Conservation (phyloP, 2,888 invertebrate species). For the Microplitis deprimator region DNA sequence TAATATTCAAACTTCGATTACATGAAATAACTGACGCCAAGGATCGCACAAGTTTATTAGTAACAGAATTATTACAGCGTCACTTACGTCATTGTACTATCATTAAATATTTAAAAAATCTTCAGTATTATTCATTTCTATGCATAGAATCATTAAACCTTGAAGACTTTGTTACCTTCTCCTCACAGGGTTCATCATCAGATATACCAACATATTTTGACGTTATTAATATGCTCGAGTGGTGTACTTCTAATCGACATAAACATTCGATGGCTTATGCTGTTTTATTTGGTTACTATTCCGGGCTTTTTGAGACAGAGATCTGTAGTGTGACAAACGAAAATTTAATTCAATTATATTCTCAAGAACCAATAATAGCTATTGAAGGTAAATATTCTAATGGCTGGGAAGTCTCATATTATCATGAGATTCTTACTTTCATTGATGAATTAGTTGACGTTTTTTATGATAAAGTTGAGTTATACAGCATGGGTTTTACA, state of each 20-base stretch:
- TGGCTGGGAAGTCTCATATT: background rate
- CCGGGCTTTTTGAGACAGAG: background rate
- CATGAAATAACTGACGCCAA: background rate
- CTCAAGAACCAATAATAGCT: background rate
- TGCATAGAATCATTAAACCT: background rate
- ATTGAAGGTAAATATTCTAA: background rate
- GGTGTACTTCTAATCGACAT: background rate
- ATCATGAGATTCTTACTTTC: background rate
- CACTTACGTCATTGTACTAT: background rate
- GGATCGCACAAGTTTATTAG: background rate
- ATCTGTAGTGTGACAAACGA: background rate
- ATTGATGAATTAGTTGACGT: background rate
- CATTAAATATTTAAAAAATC: background rate
- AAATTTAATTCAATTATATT: background rate
- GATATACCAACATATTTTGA: background rate
- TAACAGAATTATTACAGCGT: background rate
- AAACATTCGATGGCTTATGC: background rate
- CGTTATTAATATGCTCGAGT: background rate
- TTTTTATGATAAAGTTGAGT: background rate
- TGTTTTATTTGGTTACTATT: background rate
- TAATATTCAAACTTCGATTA: background rate
- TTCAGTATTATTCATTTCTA: background rate
- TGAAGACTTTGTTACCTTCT: background rate
- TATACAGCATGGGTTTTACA: background rate
- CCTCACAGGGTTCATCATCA: background rate